A percentile compares a stretch with the other conserved stretches of the same genome.
These are phyloP conservation scores for Esox masquinongy DNA, from an alignment of 2,797 vertebrate genomes.

Conservation along the genomic window DNA sequence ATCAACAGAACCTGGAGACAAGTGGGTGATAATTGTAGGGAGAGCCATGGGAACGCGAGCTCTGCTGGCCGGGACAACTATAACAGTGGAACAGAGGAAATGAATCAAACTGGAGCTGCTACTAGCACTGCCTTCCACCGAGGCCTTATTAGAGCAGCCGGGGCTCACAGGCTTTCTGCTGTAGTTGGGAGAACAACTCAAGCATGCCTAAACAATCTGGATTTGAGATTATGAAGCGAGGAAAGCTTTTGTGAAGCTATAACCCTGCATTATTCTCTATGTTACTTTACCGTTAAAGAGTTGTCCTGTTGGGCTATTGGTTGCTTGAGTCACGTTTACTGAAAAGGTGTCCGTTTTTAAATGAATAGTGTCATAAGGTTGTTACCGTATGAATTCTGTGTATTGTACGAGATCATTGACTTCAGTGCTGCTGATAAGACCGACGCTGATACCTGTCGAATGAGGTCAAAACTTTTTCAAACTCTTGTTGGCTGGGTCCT, in stretches of 20 bases:
- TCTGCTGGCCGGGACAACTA: conserved; percentile 69
- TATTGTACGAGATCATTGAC: background rate
- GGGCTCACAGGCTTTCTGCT: conserved; percentile 51
- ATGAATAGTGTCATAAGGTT: background rate
- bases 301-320: background rate
- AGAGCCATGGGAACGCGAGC: conserved; percentile 75
- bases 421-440: background rate
- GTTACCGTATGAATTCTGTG: background rate
- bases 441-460: background rate
- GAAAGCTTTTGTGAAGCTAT: background rate
- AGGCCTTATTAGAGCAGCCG: conserved; percentile 79
- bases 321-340: no score
- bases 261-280: background rate
- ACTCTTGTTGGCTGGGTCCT: conserved; percentile 28
- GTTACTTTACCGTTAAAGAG: background rate
- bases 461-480: conserved; percentile 30
- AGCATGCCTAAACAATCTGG: conserved; percentile 10
- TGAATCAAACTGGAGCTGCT: conserved; percentile 72
- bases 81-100: conserved; percentile 70
- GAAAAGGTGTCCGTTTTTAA: background rate
- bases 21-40: conserved; percentile 87
- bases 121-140: conserved; percentile 69
- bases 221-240: conserved; percentile 25
- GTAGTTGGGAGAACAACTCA: conserved; percentile 22
- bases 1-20: conserved; percentile 74